Evolutionary conservation across 2,113 vertebrate species (phyloP), one percentile per base, ranked within the genome.

Genomic region (Callospermophilus lateralis): DNA sequence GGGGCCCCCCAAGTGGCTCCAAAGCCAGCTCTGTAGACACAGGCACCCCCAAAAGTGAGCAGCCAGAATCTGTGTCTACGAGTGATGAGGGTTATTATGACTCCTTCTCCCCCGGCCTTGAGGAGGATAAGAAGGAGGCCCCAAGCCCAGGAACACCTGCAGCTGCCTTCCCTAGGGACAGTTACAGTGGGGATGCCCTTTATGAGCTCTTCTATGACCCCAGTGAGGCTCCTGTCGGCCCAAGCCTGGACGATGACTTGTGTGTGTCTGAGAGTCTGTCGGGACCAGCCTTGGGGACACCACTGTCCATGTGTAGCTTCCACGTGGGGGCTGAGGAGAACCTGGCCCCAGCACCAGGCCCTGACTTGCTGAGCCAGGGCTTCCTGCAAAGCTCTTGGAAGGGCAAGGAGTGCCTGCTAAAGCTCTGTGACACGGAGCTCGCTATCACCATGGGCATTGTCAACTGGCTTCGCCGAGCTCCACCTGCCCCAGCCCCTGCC

Each of bases 51-150:
- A 99, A 99, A 98, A 99, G 99, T 3, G 99, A 99, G 95, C 99
- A 99, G 97, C 99, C 99, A 2, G 99, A 99, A 92, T 99, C 99
- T 1, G 98, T 97, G 76, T 99, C 99, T 93, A 99, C 98, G 0
- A 99, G 99, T 26, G 99, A 99, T n/a, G 99, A 99, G 94, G 99
- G 99, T 15, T 99, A 99, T 90, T 99, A 98, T 80, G 99, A 99
- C 42, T 99, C 99, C 42, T 98, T 99, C 91, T 99, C 99, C 34
- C 98, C 99, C 2, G 98, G 98, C 22, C 97, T 98, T 8, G 99
- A 99, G 10, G 99, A 99, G 13, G 98, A 98, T 68, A 98, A 92
- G 67, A 99, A 98, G 90, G 98, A 98, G 53, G 97, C 96, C 73
- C 93, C 96, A 2, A 98, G 98, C 6, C 98, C 98, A 72, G 96